Conservation (phyloP, 2,888 invertebrate species). For the Acanthoscelides obtectus region DNA sequence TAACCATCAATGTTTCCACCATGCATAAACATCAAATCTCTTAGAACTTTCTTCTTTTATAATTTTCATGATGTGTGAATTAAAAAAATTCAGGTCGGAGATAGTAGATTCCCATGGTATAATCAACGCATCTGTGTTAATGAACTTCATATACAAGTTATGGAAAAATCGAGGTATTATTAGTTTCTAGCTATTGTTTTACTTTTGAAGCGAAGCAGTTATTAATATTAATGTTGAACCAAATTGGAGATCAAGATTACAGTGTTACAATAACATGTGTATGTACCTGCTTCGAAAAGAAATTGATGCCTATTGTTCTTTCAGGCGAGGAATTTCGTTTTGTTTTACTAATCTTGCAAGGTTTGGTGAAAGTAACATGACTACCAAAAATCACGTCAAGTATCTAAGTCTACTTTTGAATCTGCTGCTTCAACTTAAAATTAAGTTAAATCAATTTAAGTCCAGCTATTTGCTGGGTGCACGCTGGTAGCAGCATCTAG, state of each 20-base stretch:
- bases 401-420: too few relatives aligned
- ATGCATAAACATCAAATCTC: not conserved
- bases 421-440: too few relatives aligned
- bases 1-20: not conserved
- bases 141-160: not conserved
- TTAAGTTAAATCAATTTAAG: too few relatives aligned
- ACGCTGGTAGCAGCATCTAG: too few relatives aligned
- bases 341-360: not conserved
- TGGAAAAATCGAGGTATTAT: not conserved
- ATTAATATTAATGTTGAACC: not conserved
- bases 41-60: not conserved
- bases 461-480: too few relatives aligned
- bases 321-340: not conserved
- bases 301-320: not conserved
- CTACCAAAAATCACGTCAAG: too few relatives aligned
- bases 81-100: not conserved
- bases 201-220: not conserved
- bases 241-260: not conserved
- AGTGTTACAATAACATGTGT: not conserved
- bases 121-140: not conserved
- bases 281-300: not conserved
- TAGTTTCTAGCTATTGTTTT: not conserved
- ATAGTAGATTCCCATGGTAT: not conserved
- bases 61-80: not conserved
- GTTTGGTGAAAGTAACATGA: not conserved